Base-by-base conservation (phyloP, 2,888 invertebrate species). In the Agelastica alni region DNA sequence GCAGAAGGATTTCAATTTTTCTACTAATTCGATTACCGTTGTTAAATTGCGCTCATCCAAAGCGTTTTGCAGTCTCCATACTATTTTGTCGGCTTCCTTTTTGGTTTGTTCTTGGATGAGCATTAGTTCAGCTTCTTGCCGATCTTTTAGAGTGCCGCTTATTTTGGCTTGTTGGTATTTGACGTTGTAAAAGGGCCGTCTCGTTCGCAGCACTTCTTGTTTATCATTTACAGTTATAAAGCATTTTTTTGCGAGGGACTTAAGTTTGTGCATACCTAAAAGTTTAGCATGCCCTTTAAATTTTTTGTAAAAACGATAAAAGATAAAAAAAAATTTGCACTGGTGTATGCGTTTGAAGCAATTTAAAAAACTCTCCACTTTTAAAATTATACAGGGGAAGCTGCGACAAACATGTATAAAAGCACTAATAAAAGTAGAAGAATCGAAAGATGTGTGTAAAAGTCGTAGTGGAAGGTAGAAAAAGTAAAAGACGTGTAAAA, bases 141-240 rank as follows among this genome's bases (percentile, higher is more conserved):
- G 62, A 9, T 57, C 61, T 41, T 62, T 61, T 18, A 73, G 66
- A 9, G 70, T 69, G 2, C 74, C 73, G 1, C 76, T 67, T 1
- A 72, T 61, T 13, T 62, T 69, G 0, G 67, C 67, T 56, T 75
- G 74, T 51, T 72, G 71, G 46, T 72, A 78, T 53, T 77, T 74
- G 9, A 76, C 73, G 32, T 74, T 74, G 61, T 80, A 81, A 39
- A 79, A 73, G 0, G 80, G 81, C 51, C 73, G 70, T 6, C 79
- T 66, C 2, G 74, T 74, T 17, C 80, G 70, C 3, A 81, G 60
- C 5, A 78, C 66, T 56, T 79, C 76, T 63, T 79, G 26, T 20
- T 36, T 45, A 4, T 13, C 7, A 28, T 16, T 12, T 5, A 53
- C 36, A 3, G 20, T 46, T 13, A 1, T 20, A 4, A 26, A 51